These are phyloP conservation scores for Montipora foliosa DNA, from an alignment of 64 coral and sea anemone genomes.

Conservation along the genomic window DNA sequence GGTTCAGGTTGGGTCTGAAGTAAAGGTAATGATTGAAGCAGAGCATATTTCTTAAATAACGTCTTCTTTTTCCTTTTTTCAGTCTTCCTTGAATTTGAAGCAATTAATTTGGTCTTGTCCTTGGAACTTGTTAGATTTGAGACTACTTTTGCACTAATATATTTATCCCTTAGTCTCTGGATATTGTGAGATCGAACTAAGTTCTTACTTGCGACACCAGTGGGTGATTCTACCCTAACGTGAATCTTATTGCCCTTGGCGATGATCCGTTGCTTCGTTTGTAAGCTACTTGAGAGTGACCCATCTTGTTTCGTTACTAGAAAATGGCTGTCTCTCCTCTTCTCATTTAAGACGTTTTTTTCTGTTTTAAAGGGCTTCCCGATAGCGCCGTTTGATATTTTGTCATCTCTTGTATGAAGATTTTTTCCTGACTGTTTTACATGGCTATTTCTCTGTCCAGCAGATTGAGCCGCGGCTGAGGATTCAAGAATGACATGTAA, in stretches of 20 bases:
- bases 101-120: background rate
- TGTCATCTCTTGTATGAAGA: background rate
- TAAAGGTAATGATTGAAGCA: conserved; percentile 17
- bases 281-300: background rate
- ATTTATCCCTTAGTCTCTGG: background rate
- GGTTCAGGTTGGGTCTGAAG: background rate
- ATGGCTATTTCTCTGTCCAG: background rate
- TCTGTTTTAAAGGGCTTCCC: background rate
- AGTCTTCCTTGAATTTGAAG: background rate
- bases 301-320: background rate
- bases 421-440: background rate
- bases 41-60: conserved; percentile 31
- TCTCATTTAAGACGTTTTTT: background rate
- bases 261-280: background rate
- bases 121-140: background rate
- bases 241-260: background rate
- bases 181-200: background rate
- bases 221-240: background rate
- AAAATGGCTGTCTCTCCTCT: background rate
- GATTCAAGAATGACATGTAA: background rate
- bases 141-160: background rate
- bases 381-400: background rate
- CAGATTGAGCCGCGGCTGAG: background rate
- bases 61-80: conserved; percentile 1
- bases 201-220: background rate